Evolutionary conservation across 2,797 vertebrate species (phyloP).

Genomic region (Onychomys torridus): DNA sequence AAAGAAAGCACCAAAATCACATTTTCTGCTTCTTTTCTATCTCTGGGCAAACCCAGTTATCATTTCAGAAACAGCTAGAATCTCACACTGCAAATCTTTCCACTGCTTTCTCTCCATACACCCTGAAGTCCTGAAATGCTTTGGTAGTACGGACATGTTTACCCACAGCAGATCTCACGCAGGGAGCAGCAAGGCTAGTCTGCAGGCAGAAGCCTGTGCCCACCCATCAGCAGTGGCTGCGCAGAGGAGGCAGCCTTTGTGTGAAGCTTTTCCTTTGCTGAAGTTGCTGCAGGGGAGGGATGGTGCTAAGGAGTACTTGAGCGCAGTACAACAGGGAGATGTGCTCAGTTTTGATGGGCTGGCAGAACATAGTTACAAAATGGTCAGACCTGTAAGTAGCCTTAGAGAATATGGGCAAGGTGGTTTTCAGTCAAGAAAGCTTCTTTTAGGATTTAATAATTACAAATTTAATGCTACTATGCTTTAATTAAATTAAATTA

Average conservation of each 20-base stretch:
- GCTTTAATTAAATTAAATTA: no score
- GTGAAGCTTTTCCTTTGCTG: neutral
- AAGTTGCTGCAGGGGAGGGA: neutral
- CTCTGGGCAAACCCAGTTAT: neutral
- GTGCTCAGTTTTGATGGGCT: neutral
- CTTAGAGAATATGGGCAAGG: neutral
- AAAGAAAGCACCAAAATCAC: neutral
- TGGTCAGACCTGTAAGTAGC: neutral
- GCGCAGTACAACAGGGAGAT: neutral
- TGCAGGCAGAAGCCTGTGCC: neutral
- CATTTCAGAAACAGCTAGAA: neutral
- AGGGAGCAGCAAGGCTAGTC: neutral
- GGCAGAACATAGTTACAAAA: neutral
- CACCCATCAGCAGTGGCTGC: neutral
- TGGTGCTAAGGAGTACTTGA: neutral
- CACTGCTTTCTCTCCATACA: neutral
- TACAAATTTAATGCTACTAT: constrained; percentile 19
- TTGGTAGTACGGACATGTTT: neutral
- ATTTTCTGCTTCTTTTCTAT: neutral
- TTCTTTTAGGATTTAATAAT: neutral
- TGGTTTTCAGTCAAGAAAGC: neutral
- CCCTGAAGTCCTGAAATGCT: neutral
- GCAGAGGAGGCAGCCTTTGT: neutral
- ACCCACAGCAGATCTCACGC: neutral
- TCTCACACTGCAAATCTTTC: neutral